Conservation (phyloP, 2,113 vertebrate species). For the Tetrao urogallus region DNA sequence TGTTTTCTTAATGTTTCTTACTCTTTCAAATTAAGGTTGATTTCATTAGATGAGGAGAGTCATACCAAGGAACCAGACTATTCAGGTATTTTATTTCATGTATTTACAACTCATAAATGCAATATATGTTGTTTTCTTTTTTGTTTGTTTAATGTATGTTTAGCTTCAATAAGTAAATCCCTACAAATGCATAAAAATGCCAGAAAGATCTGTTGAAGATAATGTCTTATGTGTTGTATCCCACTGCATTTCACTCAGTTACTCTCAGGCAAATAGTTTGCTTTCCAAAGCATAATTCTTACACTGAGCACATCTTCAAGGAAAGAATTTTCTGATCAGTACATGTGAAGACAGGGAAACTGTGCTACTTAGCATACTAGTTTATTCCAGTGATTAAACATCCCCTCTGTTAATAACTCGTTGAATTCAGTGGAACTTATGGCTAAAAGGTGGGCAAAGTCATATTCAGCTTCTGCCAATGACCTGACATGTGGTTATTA, state of each 20-base stretch:
- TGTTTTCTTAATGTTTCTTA: background rate
- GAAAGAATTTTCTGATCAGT: background rate
- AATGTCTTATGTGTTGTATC: background rate
- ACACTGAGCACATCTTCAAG: background rate
- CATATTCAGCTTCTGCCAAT: background rate
- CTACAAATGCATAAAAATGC: background rate
- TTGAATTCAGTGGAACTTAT: background rate
- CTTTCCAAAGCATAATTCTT: background rate
- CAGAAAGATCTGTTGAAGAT: background rate
- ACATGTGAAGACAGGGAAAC: background rate
- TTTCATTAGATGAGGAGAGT: constrained; percentile 86
- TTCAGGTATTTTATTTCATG: constrained; percentile 79
- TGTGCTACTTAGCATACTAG: background rate
- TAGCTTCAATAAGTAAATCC: background rate
- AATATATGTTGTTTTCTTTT: background rate
- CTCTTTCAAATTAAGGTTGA: constrained; percentile 82
- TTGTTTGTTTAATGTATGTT: background rate
- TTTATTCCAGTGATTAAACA: constrained; percentile 3
- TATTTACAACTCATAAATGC: background rate
- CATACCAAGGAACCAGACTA: constrained; percentile 66
- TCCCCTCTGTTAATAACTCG: background rate
- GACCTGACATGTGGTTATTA: background rate
- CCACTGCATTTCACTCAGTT: background rate
- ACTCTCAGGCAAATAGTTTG: background rate
- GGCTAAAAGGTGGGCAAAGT: background rate